Evolutionary conservation across 2,888 invertebrate species (phyloP).

Genomic region (Drosophila nr. medialis): DNA sequence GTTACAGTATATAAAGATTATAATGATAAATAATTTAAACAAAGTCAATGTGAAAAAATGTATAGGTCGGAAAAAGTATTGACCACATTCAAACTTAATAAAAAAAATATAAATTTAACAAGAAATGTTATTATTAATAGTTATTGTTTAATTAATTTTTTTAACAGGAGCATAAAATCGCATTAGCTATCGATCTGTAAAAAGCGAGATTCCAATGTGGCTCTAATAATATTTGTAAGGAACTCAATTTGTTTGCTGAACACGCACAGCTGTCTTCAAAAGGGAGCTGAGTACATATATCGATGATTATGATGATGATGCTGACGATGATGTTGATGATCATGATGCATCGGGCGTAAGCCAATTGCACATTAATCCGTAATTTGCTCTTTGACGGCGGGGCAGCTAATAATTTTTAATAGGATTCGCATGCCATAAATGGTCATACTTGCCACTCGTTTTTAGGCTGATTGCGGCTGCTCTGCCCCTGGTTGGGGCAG

Average conservation of each 20-base stretch:
- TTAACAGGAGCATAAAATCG: neutral
- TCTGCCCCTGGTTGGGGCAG: neutral
- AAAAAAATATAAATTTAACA: neutral
- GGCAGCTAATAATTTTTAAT: conserved; percentile 76
- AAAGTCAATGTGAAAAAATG: neutral
- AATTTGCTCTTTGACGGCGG: conserved; percentile 66
- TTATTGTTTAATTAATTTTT: neutral
- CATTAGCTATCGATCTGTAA: neutral
- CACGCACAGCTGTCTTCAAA: conserved; percentile 45
- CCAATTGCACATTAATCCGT: conserved; percentile 75
- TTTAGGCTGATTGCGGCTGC: conserved; percentile 48
- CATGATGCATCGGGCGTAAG: conserved; percentile 29
- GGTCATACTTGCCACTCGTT: conserved; percentile 68
- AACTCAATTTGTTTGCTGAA: conserved; percentile 56
- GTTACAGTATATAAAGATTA: neutral
- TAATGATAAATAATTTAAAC: neutral
- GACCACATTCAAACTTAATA: neutral
- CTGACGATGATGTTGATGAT: conserved; percentile 4
- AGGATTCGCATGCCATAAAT: conserved; percentile 68
- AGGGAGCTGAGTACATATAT: conserved; percentile 12
- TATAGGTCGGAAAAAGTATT: neutral
- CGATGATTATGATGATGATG: conserved; percentile 2
- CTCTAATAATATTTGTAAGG: conserved; percentile 12
- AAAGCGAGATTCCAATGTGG: conserved; percentile 16
- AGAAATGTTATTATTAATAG: neutral